A percentile compares a stretch with the other conserved stretches of the same genome.
phyloP scores from a whole-genome alignment of 2,888 invertebrate species.

The Nephrotoma appendiculata region DNA sequence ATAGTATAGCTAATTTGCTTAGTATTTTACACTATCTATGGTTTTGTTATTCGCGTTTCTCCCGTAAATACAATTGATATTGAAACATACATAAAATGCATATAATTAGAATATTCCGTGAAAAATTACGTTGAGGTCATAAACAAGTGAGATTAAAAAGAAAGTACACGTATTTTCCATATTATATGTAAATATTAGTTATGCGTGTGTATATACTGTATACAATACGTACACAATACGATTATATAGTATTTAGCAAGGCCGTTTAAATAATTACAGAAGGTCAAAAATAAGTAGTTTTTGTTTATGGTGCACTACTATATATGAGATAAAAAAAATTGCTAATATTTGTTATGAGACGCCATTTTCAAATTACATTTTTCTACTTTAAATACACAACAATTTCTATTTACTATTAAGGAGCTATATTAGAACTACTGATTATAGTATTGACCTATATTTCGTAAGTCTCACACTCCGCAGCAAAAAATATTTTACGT shows the following conservation, averaged over 20 bases:
- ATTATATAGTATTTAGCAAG: neutral
- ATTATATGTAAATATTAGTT: neutral
- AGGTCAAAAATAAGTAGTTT: neutral
- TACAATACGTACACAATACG: neutral
- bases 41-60: neutral
- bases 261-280: neutral
- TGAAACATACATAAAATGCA: neutral
- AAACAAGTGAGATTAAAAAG: neutral
- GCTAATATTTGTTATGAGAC: neutral
- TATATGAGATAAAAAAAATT: neutral
- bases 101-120: neutral
- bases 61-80: neutral
- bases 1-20: no score
- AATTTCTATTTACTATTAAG: neutral
- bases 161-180: neutral
- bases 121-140: neutral
- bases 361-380: neutral
- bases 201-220: neutral
- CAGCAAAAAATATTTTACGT: neutral
- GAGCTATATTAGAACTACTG: neutral
- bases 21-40: neutral
- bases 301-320: neutral
- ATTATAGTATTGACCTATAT: neutral
- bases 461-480: neutral
- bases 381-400: neutral